Evolutionary conservation across 1,140 invertebrate species (phyloP).

Genomic region (Spodoptera frugiperda): DNA sequence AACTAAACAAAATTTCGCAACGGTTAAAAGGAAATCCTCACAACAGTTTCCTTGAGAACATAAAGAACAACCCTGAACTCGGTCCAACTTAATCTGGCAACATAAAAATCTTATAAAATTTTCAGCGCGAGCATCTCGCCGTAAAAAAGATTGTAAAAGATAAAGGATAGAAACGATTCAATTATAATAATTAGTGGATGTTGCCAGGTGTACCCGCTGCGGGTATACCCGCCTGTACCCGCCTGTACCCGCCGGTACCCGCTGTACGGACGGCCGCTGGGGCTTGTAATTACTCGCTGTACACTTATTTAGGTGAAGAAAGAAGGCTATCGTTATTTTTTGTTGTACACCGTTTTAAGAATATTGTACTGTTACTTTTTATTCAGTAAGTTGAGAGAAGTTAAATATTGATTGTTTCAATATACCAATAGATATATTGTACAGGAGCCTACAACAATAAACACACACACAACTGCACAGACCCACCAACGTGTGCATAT

Average conservation of each 20-base stretch:
- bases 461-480: conserved; percentile 1
- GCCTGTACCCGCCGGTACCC: too few relatives aligned
- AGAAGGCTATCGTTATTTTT: background rate
- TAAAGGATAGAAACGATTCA: conserved; percentile 21
- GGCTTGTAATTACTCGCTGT: too few relatives aligned
- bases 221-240: too few relatives aligned
- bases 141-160: conserved; percentile 3
- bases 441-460: background rate
- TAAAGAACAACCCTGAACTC: conserved; percentile 14
- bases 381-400: too few relatives aligned
- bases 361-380: too few relatives aligned
- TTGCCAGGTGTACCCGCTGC: conserved; percentile 16
- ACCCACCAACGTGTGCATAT: conserved; percentile 61
- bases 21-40: background rate
- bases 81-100: conserved; percentile 25
- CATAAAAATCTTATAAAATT: conserved; percentile 30
- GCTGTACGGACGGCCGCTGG: too few relatives aligned
- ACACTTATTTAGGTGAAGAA: background rate
- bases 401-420: too few relatives aligned
- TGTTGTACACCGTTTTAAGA: too few relatives aligned
- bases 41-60: conserved; percentile 6
- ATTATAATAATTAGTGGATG: conserved; percentile 35
- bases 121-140: conserved; percentile 14
- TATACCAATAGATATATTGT: too few relatives aligned
- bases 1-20: background rate